A percentile compares a stretch with the other conserved stretches of the same genome.
These are phyloP conservation scores for Octopus sinensis DNA, from an alignment of 1,140 invertebrate species.

Conservation along the genomic window DNA sequence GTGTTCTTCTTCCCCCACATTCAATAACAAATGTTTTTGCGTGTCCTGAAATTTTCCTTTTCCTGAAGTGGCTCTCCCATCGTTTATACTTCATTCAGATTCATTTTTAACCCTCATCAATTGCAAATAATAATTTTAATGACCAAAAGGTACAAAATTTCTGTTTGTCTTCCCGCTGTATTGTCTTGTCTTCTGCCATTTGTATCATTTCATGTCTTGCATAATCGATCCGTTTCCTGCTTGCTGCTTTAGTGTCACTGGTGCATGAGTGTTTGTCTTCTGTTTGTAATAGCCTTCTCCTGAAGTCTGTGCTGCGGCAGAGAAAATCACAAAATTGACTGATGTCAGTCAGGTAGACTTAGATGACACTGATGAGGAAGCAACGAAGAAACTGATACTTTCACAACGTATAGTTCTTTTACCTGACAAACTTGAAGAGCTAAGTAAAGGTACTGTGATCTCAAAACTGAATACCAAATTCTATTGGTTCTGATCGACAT, in stretches of 20 bases:
- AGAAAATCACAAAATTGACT: constrained; percentile 2
- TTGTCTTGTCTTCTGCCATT: no score
- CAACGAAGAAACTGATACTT: constrained; percentile 27
- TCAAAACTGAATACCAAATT: neutral
- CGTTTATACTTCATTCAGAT: no score
- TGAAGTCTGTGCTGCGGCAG: neutral
- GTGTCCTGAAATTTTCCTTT: no score
- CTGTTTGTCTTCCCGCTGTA: no score
- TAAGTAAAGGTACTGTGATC: constrained; percentile 23
- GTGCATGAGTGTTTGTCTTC: constrained; percentile 13
- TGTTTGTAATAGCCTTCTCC: constrained; percentile 9
- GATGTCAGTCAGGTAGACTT: constrained; percentile 20
- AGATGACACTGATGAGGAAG: constrained; percentile 13
- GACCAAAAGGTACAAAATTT: no score
- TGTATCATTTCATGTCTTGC: no score
- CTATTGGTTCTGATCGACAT: no score
- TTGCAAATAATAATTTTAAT: no score
- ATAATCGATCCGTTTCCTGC: neutral
- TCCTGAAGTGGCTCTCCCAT: no score
- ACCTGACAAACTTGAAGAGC: constrained; percentile 20
- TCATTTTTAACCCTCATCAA: no score
- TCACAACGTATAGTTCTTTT: constrained; percentile 28
- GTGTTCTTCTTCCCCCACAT: no score
- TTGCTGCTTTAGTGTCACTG: neutral
- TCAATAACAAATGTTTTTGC: no score